phyloP scores from a whole-genome alignment of 2,888 invertebrate species.

The Eucriotettix oculatus region DNA sequence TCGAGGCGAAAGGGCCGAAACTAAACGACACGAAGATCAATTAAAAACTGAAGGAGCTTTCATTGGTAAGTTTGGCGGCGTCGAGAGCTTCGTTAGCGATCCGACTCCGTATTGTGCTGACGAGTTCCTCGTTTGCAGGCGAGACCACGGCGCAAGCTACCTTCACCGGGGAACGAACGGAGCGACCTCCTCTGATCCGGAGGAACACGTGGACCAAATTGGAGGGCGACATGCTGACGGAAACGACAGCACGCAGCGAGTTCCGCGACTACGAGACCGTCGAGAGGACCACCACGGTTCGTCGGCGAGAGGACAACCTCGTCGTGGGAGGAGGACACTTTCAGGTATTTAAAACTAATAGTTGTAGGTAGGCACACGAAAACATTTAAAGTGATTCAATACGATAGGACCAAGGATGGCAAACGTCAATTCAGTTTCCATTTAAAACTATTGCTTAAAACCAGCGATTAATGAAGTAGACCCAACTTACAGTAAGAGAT shows the following conservation, averaged over 20 bases:
- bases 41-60: slow-evolving; percentile 21
- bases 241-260: slow-evolving; percentile 49
- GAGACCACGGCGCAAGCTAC: slow-evolving; percentile 50
- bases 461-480: too few species aligned
- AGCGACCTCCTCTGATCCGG: slow-evolving; percentile 44
- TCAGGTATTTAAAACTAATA: too few species aligned
- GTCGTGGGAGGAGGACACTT: slow-evolving; percentile 42
- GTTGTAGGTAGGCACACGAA: too few species aligned
- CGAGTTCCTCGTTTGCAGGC: slow-evolving; percentile 31
- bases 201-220: slow-evolving; percentile 64
- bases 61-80: slow-evolving; percentile 6
- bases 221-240: slow-evolving; percentile 53
- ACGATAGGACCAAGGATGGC: too few species aligned
- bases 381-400: too few species aligned
- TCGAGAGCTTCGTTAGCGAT: too few species aligned
- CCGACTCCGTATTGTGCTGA: background rate
- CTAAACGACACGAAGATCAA: slow-evolving; percentile 47
- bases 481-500: too few species aligned
- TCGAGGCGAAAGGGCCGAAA: slow-evolving; percentile 40
- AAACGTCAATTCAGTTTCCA: too few species aligned
- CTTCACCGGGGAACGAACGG: slow-evolving; percentile 49
- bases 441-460: too few species aligned
- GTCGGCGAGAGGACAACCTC: slow-evolving; percentile 45
- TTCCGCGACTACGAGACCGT: slow-evolving; percentile 35
- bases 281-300: slow-evolving; percentile 41